Conservation (phyloP, 1,140 invertebrate genomes). For the Rhyzopertha dominica region DNA sequence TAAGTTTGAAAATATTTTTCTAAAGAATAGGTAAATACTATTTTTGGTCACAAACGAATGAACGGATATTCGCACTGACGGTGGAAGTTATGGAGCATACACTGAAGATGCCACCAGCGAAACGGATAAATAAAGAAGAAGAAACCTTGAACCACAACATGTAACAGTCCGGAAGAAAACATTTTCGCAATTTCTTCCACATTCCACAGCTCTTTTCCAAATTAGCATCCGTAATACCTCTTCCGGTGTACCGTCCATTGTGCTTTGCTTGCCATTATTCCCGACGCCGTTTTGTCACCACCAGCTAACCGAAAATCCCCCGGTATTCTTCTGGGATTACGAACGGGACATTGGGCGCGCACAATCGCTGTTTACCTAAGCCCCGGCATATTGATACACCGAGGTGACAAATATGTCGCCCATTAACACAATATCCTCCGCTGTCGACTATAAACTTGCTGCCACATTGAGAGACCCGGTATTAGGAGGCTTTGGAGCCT, state of each 20-base stretch:
- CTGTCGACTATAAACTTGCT: too few relatives aligned
- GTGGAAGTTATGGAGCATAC: too few relatives aligned
- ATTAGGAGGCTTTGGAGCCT: too few relatives aligned
- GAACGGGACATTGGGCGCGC: constrained; percentile 27
- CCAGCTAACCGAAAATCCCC: constrained; percentile 24
- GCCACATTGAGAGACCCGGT: too few relatives aligned
- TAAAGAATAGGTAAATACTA: too few relatives aligned
- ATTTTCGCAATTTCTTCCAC: constrained; percentile 1
- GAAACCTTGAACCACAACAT: too few relatives aligned
- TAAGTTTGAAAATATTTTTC: too few relatives aligned
- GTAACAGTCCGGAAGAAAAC: neutral
- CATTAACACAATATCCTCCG: too few relatives aligned
- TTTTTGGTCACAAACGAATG: too few relatives aligned
- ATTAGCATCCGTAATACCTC: constrained; percentile 15
- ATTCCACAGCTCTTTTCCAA: neutral
- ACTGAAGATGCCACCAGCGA: too few relatives aligned
- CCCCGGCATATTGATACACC: constrained; percentile 28
- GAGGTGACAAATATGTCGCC: constrained; percentile 25
- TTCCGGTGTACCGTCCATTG: constrained; percentile 25
- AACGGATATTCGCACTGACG: too few relatives aligned
- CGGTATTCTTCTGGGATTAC: constrained; percentile 23
- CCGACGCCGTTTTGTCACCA: constrained; percentile 25
- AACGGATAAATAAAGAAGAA: too few relatives aligned
- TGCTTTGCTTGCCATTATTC: constrained; percentile 8
- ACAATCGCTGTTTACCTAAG: constrained; percentile 38